Base-by-base conservation (phyloP, 2,797 vertebrate genomes). In the Enteromius afrohamiltoni region DNA sequence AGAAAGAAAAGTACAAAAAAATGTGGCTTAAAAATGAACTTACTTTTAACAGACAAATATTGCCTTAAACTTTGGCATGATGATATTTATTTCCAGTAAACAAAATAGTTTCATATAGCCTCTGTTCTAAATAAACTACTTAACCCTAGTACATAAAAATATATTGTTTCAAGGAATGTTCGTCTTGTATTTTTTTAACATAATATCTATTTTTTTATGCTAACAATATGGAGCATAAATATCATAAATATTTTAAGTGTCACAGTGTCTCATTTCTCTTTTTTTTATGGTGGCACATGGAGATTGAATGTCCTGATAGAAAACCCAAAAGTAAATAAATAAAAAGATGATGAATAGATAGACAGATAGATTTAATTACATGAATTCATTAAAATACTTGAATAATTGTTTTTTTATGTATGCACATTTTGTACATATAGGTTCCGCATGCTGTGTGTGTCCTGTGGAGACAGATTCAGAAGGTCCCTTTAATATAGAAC, bases 161-260 rank as follows among this genome's bases (percentile, higher is more conserved):
- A 77, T 86, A 87, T 71, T 87, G 90, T 88, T 55, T 53, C 85
- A 90, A 89, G 89, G 88, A 93, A 94, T 91, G 90, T 89, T 92
- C 90, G 83, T 78, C 40, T 60, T 73, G 47, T 40, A 64, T 64
- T 13, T 71, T 71, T 70, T 71, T n/a, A 58, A 80, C 51, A 29
- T 80, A 6, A 80, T 40, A 55, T 23, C 1, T 62, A 62, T 78
- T 64, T 29, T 29, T 78, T 29, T 31, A n/a, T 31, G 67, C 19
- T 70, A 70, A 80, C 49, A 62, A 81, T 70, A 62, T n/a, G 37
- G 75, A 42, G 16, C 0, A 62, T 13, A 45, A 19, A 45, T 45
- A 45, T 45, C 42, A 45, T n/a, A n/a, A n/a, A 47, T 21, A 1
- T 2, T 74, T 51, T 29, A 70, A 21, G 23, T 69, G 37, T 83